phyloP scores from a whole-genome alignment of 2,797 vertebrate genomes.

The Mareca strepera region DNA sequence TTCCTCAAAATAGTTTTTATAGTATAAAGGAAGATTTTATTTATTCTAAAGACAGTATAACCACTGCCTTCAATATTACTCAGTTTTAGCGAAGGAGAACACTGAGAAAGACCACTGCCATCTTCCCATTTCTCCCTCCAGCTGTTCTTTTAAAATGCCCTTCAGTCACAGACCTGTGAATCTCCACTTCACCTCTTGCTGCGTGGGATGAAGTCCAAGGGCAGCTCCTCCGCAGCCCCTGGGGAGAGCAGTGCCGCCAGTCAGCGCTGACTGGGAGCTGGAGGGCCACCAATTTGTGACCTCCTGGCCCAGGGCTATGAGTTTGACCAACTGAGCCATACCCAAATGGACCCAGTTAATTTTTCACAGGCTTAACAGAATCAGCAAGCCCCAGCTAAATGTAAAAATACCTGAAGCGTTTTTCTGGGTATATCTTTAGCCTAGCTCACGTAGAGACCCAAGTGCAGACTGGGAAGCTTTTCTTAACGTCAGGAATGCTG shows the following conservation, averaged over 20 bases:
- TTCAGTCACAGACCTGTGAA: background rate
- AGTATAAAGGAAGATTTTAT: background rate
- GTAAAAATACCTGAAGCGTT: background rate
- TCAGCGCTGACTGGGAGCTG: background rate
- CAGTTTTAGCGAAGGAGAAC: background rate
- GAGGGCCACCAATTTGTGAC: background rate
- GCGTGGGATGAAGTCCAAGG: background rate
- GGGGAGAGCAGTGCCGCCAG: background rate
- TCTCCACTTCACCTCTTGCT: background rate
- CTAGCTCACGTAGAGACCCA: background rate
- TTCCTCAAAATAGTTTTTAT: background rate
- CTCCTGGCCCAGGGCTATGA: background rate
- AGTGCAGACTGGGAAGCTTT: background rate
- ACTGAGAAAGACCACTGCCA: background rate
- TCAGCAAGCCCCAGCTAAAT: slow-evolving; percentile 1
- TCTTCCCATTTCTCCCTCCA: background rate
- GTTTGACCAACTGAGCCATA: background rate
- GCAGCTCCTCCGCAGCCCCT: background rate
- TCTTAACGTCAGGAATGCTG: background rate
- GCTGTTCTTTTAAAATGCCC: background rate
- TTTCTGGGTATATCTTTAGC: background rate
- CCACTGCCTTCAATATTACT: background rate
- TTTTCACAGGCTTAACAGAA: slow-evolving; percentile 30
- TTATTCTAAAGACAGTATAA: background rate
- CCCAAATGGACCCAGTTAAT: slow-evolving; percentile 7